Base-by-base conservation (phyloP, 2,888 invertebrate genomes). In the Drosophila pseudotakahashii region DNA sequence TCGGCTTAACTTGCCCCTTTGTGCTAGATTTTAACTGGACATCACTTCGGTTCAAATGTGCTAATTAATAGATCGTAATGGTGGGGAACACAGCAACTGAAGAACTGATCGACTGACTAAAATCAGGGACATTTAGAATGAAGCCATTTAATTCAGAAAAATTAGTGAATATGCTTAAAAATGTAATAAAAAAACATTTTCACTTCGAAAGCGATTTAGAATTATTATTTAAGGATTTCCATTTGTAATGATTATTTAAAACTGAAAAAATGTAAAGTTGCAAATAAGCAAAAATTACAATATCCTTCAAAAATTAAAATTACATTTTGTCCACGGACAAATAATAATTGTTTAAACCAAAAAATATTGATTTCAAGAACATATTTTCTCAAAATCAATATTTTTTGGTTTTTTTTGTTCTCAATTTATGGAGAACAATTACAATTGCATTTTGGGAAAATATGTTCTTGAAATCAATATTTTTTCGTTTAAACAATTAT, bases 31-130 rank as follows among this genome's bases (percentile, higher is more conserved):
- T 77, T 76, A 73, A 79, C 16, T 58, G 61, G 76, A 61, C 76
- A 76, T 76, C 58, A 57, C 64, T 50, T 36, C 39, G 79, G 79
- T 72, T 77, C 71, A 83, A 81, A 83, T 82, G 82, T 81, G 82
- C 76, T 80, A 80, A 81, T 81, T 82, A 82, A 82, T 75, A 77
- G 69, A 70, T 70, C 70, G 59, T 61, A 61, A 63, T 37, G 34
- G 55, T 9, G 10, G 16, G 16, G 41, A 41, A 9, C 14, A 41
- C 7, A 16, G 3, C 7, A 14, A 16, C 16, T 16, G 3, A 4
- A 16, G 14, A 10, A 13, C 11, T 44, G 42, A n/a, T 26, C n/a
- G n/a, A 45, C 19, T 23, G 45, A n/a, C n/a, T 26, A n/a, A 7
- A n/a, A 4, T 7, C n/a, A 26, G 11, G 5, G 42, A 16, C 14